Evolutionary conservation across 2,888 invertebrate genomes (phyloP).

Genomic region (Oscheius sp.): DNA sequence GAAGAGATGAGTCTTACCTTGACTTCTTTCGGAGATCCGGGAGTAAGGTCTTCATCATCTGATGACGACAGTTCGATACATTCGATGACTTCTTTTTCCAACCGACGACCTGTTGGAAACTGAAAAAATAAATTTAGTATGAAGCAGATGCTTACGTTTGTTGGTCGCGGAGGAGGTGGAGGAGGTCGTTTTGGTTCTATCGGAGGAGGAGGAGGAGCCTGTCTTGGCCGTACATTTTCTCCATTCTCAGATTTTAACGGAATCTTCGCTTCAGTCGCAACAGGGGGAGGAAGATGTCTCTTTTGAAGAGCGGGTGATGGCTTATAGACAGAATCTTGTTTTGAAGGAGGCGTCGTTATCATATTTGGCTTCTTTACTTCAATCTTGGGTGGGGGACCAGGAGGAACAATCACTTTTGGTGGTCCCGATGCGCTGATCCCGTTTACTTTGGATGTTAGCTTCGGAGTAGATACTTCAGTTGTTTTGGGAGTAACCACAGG

Average conservation of each 20-base stretch:
- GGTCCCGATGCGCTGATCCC: not conserved
- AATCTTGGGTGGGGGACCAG: too few relatives aligned
- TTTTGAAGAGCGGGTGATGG: too few relatives aligned
- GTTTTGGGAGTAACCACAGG: not conserved
- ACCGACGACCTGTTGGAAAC: not conserved
- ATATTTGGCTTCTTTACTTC: too few relatives aligned
- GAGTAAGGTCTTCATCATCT: not conserved
- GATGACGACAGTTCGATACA: not conserved
- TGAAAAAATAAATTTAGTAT: not conserved
- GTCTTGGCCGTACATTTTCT: too few relatives aligned
- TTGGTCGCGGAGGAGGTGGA: not conserved
- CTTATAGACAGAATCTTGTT: too few relatives aligned
- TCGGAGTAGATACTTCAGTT: not conserved
- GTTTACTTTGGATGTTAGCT: not conserved
- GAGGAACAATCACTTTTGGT: not conserved
- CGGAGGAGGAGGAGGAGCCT: too few relatives aligned
- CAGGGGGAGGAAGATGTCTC: too few relatives aligned
- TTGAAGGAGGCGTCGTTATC: too few relatives aligned
- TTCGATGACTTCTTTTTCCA: constrained; percentile 3
- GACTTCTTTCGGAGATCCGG: not conserved
- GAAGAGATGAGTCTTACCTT: not conserved
- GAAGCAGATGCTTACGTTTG: not conserved
- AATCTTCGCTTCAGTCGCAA: too few relatives aligned
- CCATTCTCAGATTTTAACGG: too few relatives aligned
- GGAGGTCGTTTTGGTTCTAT: not conserved